A percentile compares a stretch with the other conserved stretches of the same genome.
These are phyloP conservation scores for Dendrolimus houi DNA, from an alignment of 2,888 invertebrate genomes.

Conservation along the genomic window DNA sequence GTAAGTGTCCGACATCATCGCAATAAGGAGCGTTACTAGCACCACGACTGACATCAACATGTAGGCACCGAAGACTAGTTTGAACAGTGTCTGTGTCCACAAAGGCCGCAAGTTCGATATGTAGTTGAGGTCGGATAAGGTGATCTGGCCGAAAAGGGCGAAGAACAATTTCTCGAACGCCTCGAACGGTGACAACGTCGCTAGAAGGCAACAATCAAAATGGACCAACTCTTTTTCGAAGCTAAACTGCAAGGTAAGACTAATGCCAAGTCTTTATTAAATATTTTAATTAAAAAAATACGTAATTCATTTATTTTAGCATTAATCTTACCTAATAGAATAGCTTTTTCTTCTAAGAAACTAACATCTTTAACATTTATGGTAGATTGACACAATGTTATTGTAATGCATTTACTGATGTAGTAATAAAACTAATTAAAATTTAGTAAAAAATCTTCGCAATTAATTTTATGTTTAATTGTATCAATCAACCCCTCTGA, in stretches of 20 bases:
- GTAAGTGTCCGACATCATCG: slow-evolving; percentile 99
- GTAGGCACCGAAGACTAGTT: slow-evolving; percentile 96
- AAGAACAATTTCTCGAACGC: slow-evolving; percentile 99
- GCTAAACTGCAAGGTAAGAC: slow-evolving; percentile 15
- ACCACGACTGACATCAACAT: slow-evolving; percentile 99
- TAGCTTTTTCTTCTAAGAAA: slow-evolving; percentile 25
- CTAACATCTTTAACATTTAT: slow-evolving; percentile 38
- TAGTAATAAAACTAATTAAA: background rate
- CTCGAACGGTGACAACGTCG: slow-evolving; percentile 90
- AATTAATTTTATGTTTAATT: background rate
- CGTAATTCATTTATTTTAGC: slow-evolving; percentile 12
- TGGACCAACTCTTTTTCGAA: slow-evolving; percentile 53
- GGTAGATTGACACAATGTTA: slow-evolving; percentile 50
- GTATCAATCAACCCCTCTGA: slow-evolving; percentile 61
- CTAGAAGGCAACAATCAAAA: slow-evolving; percentile 77
- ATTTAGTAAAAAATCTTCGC: background rate
- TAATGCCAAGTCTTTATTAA: slow-evolving; percentile 3
- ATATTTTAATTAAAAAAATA: slow-evolving; percentile 1
- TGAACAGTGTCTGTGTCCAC: slow-evolving; percentile 92
- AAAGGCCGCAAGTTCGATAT: slow-evolving; percentile 81
- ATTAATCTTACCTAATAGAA: slow-evolving; percentile 44
- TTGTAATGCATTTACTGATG: slow-evolving; percentile 12
- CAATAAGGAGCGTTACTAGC: slow-evolving; percentile 98
- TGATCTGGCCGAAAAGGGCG: slow-evolving; percentile 97
- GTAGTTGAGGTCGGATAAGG: slow-evolving; percentile 89